Evolutionary conservation across 2,797 vertebrate genomes (phyloP).

Genomic region (Molossus molossus): DNA sequence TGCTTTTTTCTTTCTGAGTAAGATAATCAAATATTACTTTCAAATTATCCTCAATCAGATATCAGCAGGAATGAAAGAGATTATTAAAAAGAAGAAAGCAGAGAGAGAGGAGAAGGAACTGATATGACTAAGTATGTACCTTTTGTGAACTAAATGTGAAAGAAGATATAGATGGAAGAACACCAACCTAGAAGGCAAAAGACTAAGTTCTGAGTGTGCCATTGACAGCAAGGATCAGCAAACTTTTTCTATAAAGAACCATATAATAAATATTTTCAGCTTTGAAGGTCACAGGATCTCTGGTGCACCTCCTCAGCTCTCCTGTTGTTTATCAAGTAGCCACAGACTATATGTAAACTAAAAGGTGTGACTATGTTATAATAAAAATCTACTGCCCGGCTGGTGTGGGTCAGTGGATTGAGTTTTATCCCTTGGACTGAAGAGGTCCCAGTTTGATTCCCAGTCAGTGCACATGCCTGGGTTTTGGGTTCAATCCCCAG

Average conservation of each 20-base stretch:
- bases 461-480: no score
- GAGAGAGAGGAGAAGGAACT: background rate
- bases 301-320: background rate
- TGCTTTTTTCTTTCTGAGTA: background rate
- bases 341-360: background rate
- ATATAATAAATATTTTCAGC: constrained; percentile 27
- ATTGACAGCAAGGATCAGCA: background rate
- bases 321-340: background rate
- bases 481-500: no score
- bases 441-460: no score
- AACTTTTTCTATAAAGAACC: background rate
- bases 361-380: background rate
- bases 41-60: background rate
- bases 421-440: no score
- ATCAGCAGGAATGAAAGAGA: background rate
- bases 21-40: constrained; percentile 53
- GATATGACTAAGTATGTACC: background rate
- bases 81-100: constrained; percentile 45
- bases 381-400: background rate
- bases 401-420: no score
- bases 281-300: background rate
- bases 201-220: background rate
- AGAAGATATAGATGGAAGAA: background rate
- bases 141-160: constrained; percentile 21
- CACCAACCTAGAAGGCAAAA: background rate